Evolutionary conservation across 2,113 vertebrate species (phyloP).

Genomic region (Grammomys dolichurus): DNA sequence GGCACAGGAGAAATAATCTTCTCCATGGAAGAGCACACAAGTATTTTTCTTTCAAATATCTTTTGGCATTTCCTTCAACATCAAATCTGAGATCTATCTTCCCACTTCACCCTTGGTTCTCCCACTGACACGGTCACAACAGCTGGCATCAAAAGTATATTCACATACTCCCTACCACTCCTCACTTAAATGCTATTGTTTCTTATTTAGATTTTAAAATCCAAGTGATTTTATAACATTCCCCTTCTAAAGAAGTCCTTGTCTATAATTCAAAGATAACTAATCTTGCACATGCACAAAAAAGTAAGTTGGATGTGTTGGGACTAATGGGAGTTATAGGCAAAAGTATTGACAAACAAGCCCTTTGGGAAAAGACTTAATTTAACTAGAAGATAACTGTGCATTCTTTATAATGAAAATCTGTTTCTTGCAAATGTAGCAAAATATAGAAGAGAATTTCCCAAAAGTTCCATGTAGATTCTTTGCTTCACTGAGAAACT

Average conservation of each 20-base stretch:
- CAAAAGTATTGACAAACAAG: background rate
- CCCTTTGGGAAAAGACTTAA: background rate
- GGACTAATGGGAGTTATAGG: background rate
- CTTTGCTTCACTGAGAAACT: background rate
- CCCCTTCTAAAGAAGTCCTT: background rate
- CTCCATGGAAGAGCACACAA: background rate
- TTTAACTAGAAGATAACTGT: background rate
- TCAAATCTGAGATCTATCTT: background rate
- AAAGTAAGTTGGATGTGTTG: no score
- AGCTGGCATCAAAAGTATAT: background rate
- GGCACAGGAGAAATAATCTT: background rate
- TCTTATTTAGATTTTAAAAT: background rate
- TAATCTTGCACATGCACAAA: background rate
- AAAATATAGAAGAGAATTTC: background rate
- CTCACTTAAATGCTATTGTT: background rate
- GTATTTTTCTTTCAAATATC: background rate
- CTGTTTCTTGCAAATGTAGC: background rate
- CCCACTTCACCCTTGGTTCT: background rate
- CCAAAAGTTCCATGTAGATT: background rate
- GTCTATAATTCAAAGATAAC: background rate
- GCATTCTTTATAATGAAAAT: background rate
- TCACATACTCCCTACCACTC: background rate
- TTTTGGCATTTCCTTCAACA: background rate
- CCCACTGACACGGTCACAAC: background rate
- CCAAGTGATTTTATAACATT: background rate